Conservation (phyloP, 2,113 vertebrate genomes). For the Epinephelus lanceolatus region DNA sequence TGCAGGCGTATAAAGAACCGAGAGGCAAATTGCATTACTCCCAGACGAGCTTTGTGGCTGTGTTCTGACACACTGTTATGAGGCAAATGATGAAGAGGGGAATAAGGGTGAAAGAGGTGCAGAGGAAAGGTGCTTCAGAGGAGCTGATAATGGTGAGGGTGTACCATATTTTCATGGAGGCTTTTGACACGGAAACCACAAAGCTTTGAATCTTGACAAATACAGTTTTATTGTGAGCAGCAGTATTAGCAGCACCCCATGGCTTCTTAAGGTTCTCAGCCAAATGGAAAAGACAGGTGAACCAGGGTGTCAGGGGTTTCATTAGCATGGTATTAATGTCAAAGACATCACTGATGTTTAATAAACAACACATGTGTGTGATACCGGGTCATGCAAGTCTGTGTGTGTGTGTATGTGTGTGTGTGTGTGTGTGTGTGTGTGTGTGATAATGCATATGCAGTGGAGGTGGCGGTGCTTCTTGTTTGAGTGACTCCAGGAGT, state of each 20-base stretch:
- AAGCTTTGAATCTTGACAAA: constrained; percentile 64
- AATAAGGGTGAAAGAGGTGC: neutral
- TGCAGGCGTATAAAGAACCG: constrained; percentile 17
- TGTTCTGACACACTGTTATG: constrained; percentile 49
- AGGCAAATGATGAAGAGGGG: constrained; percentile 49
- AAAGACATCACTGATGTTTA: constrained; percentile 50
- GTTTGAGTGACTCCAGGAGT: constrained; percentile 68
- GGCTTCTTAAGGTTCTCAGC: constrained; percentile 43
- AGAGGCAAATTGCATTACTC: constrained; percentile 47
- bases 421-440: constrained; percentile 17
- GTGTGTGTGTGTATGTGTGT: neutral
- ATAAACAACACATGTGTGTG: constrained; percentile 48
- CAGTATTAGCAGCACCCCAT: constrained; percentile 28
- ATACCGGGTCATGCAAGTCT: constrained; percentile 12
- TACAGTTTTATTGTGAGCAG: constrained; percentile 50
- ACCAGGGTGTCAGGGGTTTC: constrained; percentile 57
- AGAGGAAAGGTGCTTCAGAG: constrained; percentile 32
- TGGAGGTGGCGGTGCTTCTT: constrained; percentile 37
- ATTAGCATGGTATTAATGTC: constrained; percentile 73
- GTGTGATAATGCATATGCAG: constrained; percentile 41
- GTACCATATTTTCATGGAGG: constrained; percentile 8
- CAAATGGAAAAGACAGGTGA: constrained; percentile 64
- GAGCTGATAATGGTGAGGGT: constrained; percentile 33
- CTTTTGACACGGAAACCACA: constrained; percentile 55
- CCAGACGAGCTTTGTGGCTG: constrained; percentile 58